Evolutionary conservation across 2,797 vertebrate species (phyloP), one percentile per base, ranked within the genome.

Genomic region (Cheirogaleus major): DNA sequence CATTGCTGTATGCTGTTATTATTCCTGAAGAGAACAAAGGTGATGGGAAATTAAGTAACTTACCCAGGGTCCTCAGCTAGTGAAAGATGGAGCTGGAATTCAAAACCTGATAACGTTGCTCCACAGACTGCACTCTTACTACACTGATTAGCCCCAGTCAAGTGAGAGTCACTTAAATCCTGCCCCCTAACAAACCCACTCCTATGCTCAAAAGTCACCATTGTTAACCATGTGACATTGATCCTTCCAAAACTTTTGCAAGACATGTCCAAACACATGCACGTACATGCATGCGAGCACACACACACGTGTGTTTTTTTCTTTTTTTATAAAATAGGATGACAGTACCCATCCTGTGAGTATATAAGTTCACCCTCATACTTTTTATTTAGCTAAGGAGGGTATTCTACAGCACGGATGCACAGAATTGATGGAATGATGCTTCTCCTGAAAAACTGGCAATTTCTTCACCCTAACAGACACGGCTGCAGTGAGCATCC

Each of bases 11-110:
- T 20, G 89, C 18, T 52, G 5, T 50, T 43, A 38, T 52, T 65
- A 45, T 72, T 81, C 52, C 45, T 63, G 32, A 76, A 43, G 63
- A 78, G 78, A 91, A 84, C 55, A 73, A 79, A 69, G n/a, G 17
- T 50, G 30, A 48, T 76, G 50, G 59, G 80, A 73, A 12, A 69
- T 45, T 61, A 35, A 69, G n/a, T 25, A 59, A 79, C 18, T 73
- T 79, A 12, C 8, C 7, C 11, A 32, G 48, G 32, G 45, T 78
- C 69, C 61, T 14, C 14, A 85, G 43, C 59, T 83, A 89, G 79
- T 35, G 88, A 93, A 38, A 48, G 45, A 23, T 43, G 17, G 23
- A 73, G 30, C 41, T 72, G n/a, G 13, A 27, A 25, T 63, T 86
- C 41, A 59, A 79, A 89, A 50, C 52, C 61, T 48, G 15, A 38